Conservation (phyloP, 2,797 vertebrate species). For the Sebastes kiyomatsui region DNA sequence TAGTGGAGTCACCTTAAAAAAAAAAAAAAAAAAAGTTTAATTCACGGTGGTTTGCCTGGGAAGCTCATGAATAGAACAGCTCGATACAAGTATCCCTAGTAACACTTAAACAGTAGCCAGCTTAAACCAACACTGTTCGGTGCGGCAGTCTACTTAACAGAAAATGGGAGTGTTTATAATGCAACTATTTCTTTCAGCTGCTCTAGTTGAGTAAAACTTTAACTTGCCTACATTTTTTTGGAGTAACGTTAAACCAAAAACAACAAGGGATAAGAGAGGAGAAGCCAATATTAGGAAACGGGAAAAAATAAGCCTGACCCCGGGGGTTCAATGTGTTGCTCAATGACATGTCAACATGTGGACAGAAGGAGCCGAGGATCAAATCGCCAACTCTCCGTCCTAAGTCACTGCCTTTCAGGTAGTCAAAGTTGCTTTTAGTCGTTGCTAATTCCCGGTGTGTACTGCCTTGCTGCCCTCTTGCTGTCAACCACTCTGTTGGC, state of each 20-base stretch:
- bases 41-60: neutral
- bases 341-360: neutral
- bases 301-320: neutral
- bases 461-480: neutral
- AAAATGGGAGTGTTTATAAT: neutral
- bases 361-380: neutral
- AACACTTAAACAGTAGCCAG: neutral
- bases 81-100: neutral
- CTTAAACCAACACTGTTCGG: neutral
- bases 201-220: constrained; percentile 3
- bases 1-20: neutral
- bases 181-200: neutral
- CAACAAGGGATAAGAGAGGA: neutral
- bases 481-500: neutral
- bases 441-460: neutral
- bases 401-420: neutral
- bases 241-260: constrained; percentile 1
- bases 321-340: neutral
- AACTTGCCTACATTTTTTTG: neutral
- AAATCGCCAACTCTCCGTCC: neutral
- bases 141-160: neutral
- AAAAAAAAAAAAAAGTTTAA: neutral
- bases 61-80: neutral
- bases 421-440: neutral
- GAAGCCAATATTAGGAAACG: neutral